Conservation (phyloP, 2,888 invertebrate species). For the Protonemura montana region DNA sequence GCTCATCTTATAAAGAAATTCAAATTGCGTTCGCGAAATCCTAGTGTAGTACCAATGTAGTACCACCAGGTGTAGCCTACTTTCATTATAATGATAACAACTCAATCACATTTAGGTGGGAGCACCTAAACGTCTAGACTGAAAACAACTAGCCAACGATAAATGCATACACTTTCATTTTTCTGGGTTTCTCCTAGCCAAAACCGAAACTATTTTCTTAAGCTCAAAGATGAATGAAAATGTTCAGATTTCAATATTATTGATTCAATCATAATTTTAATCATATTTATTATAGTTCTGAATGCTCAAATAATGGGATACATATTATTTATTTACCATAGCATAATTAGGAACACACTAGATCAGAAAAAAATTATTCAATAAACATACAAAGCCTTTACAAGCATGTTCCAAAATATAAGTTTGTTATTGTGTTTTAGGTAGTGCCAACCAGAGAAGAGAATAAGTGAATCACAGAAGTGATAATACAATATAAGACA, state of each 20-base stretch:
- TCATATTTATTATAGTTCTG: background rate
- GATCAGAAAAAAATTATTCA: background rate
- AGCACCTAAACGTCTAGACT: no score
- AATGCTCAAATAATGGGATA: background rate
- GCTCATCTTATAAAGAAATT: no score
- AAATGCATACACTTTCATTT: no score
- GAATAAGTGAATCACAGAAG: background rate
- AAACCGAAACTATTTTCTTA: no score
- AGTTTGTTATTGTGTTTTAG: background rate
- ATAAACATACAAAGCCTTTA: background rate
- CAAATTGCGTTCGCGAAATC: no score
- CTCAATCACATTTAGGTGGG: no score
- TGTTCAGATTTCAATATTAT: background rate
- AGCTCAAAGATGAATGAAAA: background rate
- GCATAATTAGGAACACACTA: background rate
- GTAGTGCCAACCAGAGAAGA: conserved; percentile 5
- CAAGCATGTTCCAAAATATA: background rate
- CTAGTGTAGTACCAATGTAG: no score
- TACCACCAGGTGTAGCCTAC: no score
- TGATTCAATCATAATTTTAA: conserved; percentile 2
- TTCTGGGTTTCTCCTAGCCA: no score
- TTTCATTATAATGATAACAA: no score
- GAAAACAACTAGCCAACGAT: no score
- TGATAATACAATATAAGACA: background rate
- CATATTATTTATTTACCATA: background rate